phyloP scores from a whole-genome alignment of 2,797 vertebrate species.

The Heliangelus exortis region DNA sequence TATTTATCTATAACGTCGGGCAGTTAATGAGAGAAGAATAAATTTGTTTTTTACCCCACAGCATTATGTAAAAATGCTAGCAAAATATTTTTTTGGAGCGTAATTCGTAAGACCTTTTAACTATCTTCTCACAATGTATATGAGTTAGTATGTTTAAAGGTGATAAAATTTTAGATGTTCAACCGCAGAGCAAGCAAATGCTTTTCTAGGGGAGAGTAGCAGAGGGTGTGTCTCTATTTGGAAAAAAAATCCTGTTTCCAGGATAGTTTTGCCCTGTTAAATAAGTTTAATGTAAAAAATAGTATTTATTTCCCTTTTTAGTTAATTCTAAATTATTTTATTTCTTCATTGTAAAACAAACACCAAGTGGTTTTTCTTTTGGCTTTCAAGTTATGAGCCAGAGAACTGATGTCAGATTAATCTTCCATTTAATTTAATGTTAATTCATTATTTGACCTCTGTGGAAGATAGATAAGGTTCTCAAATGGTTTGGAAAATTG shows the following conservation, averaged over 20 bases:
- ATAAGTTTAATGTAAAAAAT: constrained; percentile 12
- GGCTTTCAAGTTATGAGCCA: background rate
- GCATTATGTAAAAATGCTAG: background rate
- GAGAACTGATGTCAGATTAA: background rate
- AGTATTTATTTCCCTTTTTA: background rate
- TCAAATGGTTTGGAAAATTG: background rate
- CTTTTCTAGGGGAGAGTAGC: no score
- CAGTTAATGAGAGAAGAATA: background rate
- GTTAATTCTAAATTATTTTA: background rate
- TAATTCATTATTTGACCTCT: background rate
- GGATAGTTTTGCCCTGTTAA: background rate
- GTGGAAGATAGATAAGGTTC: background rate
- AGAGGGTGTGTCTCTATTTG: background rate
- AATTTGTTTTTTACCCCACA: background rate
- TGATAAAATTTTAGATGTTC: background rate
- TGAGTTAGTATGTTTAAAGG: background rate
- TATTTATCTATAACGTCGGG: background rate
- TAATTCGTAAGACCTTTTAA: background rate
- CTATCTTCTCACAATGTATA: background rate
- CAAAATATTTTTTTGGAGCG: background rate
- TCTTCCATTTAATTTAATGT: background rate
- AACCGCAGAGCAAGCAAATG: background rate
- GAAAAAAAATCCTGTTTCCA: background rate
- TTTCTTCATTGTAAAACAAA: constrained; percentile 17
- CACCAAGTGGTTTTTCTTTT: background rate